Base-by-base conservation (phyloP, 2,888 invertebrate species). In the Meloe dianella region DNA sequence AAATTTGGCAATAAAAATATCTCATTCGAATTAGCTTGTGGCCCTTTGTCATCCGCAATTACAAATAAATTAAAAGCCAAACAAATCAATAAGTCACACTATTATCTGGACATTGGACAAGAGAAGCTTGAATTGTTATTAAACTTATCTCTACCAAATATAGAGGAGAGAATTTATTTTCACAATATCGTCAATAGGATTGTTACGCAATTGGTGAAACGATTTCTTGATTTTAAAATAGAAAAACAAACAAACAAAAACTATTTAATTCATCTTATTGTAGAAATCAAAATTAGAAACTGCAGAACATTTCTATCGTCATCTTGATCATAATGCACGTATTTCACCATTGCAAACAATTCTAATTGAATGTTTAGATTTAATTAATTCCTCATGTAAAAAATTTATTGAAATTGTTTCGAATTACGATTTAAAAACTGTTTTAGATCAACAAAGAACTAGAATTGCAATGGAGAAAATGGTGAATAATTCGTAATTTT, bases 51-150 rank as follows among this genome's bases (percentile, higher is more conserved):
- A 14, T 61, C 71, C 5, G 73, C 74, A 62, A 64, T 71, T 14
- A 76, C 78, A 4, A 65, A 73, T 20, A 74, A 69, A 64, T 78
- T 81, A 8, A 62, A 64, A 32, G 75, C 75, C 8, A 20, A 22
- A 22, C 22, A 8, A 60, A 73, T 70, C 20, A 71, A 73, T 14
- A 79, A 79, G 59, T 65, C 72, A 7, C 78, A 74, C 69, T 69
- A 84, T 82, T 79, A 76, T 67, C 73, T 14, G 80, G 79, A 51
- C 32, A 12, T 57, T 87, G 61, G 85, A 85, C n/a, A 85, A 87
- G 35, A 85, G 86, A 91, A 90, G 73, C 92, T 92, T 0, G 90
- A 91, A 65, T 81, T 92, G 20, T 89, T 88, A 79, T 84, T 91
- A 22, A 86, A 86, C 35, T 85, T 86, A 0, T 83, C 84, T 63